Base-by-base conservation (phyloP, 2,797 vertebrate genomes). In the Rallus crepitans region DNA sequence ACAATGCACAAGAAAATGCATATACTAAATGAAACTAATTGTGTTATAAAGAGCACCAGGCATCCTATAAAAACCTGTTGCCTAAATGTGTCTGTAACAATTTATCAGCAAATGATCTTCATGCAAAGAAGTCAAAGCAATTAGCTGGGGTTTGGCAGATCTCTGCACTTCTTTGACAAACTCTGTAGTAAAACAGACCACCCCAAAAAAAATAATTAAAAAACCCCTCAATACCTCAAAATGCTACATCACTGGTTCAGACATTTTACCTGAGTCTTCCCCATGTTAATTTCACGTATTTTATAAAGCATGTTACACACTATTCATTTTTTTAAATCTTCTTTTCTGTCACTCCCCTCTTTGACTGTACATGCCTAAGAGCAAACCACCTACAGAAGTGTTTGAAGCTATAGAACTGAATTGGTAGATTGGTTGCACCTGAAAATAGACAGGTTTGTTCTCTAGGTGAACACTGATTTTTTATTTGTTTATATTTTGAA, bases 61-160 rank as follows among this genome's bases (percentile, higher is more conserved):
- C 66, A 91, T 63, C 63, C 82, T 89, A 91, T 82, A 93, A 96
- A 94, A 93, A 94, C 70, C 70, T 90, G 94, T 84, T 92, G 85
- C 81, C 87, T 86, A 60, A 91, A 87, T 70, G 66, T 40, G 48
- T 64, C 89, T 90, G 77, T 91, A 87, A 76, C 70, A 88, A 93
- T 88, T 94, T 90, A 95, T 94, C 91, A 91, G 81, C 48, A 77
- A 94, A 92, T 89, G 52, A 91, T 90, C 89, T 93, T 91, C 56
- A 60, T 25, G 56, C 45, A 90, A 94, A 91, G 70, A 70, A 96
- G 82, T 71, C 87, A 93, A 91, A 91, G 63, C 77, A 94, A 94
- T 94, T 86, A 95, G 61, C 35, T 65, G 57, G 73, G 45, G 35
- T 57, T 84, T 90, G 87, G 39, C 73, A 87, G 77, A 93, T 84